Evolutionary conservation across 2,113 vertebrate species (phyloP).

Genomic region (Actinemys pallida): DNA sequence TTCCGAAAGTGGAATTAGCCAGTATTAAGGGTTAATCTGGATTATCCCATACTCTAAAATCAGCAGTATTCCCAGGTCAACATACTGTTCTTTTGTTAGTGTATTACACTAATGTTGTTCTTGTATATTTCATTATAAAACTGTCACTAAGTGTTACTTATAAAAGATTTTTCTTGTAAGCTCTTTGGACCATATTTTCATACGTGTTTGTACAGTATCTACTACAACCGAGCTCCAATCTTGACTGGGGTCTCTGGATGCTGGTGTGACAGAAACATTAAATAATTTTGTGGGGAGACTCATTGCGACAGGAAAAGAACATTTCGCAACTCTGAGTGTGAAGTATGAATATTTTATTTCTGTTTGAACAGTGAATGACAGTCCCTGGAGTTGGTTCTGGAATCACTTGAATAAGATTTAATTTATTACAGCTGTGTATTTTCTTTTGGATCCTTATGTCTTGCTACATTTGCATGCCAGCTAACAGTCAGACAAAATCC

Average conservation of each 20-base stretch:
- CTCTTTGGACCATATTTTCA: rapidly evolving
- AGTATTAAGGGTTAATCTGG: background rate
- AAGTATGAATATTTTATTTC: background rate
- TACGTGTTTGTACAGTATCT: rapidly evolving
- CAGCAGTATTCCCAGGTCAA: background rate
- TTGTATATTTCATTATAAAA: rapidly evolving
- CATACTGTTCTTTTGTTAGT: background rate
- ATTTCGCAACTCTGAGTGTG: background rate
- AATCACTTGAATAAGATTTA: background rate
- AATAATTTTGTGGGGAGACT: background rate
- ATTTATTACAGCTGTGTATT: background rate
- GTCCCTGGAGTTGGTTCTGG: background rate
- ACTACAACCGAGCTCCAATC: rapidly evolving
- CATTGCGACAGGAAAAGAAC: background rate
- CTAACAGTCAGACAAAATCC: background rate
- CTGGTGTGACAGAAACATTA: background rate
- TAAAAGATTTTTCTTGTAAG: rapidly evolving
- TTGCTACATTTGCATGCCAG: background rate
- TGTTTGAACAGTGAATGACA: background rate
- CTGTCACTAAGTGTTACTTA: rapidly evolving
- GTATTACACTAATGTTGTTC: rapidly evolving
- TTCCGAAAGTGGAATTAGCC: background rate
- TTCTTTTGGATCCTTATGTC: background rate
- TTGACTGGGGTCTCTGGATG: background rate
- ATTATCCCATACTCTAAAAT: background rate